These are phyloP conservation scores for Tetraneura akinire DNA, from an alignment of 1,140 invertebrate species.

Conservation along the genomic window DNA sequence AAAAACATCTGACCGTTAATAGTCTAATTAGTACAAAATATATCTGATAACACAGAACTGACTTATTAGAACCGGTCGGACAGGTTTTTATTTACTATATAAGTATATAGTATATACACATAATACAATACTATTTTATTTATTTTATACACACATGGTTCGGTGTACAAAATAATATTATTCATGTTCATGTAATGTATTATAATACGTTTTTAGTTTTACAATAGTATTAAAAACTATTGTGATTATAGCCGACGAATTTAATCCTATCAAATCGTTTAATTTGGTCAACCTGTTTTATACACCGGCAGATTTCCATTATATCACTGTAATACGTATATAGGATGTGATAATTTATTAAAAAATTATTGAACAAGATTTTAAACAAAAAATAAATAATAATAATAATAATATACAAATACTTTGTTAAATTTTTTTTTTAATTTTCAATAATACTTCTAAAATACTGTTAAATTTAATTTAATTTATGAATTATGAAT, in stretches of 20 bases:
- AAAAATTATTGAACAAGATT: no score
- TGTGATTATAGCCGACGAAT: slow-evolving; percentile 16
- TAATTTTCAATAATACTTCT: no score
- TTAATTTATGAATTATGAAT: no score
- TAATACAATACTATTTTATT: no score
- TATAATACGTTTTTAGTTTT: neutral
- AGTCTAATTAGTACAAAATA: slow-evolving; percentile 47
- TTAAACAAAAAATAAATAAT: no score
- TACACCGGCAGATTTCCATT: neutral
- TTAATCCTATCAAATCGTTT: neutral
- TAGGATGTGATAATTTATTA: neutral
- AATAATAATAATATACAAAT: no score
- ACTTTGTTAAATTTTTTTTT: no score
- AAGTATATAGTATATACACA: neutral
- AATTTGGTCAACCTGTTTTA: slow-evolving; percentile 32
- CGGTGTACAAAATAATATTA: neutral
- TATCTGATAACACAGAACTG: neutral
- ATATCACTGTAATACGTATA: no score
- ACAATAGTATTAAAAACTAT: slow-evolving; percentile 10
- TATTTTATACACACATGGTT: neutral
- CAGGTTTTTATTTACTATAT: slow-evolving; percentile 1
- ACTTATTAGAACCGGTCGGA: slow-evolving; percentile 36
- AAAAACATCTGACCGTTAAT: neutral
- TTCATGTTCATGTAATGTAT: neutral
- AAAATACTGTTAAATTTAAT: no score